Conservation (phyloP, 2,888 invertebrate genomes). For the Lycocerus yunnanus region DNA sequence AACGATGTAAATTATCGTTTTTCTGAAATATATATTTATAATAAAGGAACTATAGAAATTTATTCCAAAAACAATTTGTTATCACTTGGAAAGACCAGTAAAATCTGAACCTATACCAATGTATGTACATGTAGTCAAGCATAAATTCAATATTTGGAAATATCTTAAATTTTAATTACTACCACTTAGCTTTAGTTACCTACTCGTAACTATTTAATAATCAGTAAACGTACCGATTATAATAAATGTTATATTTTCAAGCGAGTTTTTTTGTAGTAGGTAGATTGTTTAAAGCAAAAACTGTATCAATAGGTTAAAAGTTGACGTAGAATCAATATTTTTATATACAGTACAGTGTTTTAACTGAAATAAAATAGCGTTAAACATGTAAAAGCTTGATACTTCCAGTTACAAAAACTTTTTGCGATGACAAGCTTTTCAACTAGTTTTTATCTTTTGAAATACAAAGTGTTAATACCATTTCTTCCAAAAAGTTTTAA, state of each 20-base stretch:
- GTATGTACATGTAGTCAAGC: too few species aligned
- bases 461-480: slow-evolving; percentile 16
- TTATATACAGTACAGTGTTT: background rate
- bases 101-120: too few species aligned
- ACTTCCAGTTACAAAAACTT: slow-evolving; percentile 3
- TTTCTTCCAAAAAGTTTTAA: slow-evolving; percentile 18
- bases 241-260: background rate
- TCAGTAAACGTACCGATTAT: background rate
- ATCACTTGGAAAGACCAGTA: too few species aligned
- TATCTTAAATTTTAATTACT: too few species aligned
- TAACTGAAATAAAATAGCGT: background rate
- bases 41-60: too few species aligned
- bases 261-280: too few species aligned
- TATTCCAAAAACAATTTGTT: too few species aligned
- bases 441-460: slow-evolving; percentile 9
- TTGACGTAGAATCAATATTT: background rate
- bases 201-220: background rate
- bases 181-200: too few species aligned
- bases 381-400: background rate
- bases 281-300: too few species aligned
- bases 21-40: too few species aligned
- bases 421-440: slow-evolving; percentile 2
- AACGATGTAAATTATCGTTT: too few species aligned
- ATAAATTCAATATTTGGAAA: too few species aligned
- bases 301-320: background rate